Percentiles rank a stretch among this genome's conserved stretches.
phyloP scores from a whole-genome alignment of 2,797 vertebrate species.

The Scarus forsteni region DNA sequence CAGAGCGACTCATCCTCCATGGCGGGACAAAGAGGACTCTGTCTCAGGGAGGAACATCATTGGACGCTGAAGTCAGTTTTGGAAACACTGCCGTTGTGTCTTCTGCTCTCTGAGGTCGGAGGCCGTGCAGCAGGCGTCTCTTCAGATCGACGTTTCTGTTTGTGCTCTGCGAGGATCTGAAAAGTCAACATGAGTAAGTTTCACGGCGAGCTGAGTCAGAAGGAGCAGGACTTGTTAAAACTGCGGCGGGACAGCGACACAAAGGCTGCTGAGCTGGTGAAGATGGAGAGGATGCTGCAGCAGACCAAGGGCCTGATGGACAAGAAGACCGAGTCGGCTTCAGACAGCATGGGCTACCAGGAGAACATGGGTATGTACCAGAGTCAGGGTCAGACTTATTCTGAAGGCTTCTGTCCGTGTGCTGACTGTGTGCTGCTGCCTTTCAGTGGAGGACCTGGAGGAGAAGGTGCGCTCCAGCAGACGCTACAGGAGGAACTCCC shows the following conservation, averaged over 20 bases:
- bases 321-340: constrained; percentile 85
- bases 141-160: background rate
- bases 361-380: constrained; percentile 82
- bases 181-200: constrained; percentile 84
- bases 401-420: background rate
- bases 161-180: constrained; percentile 63
- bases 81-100: constrained; percentile 13
- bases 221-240: constrained; percentile 84
- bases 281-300: constrained; percentile 90
- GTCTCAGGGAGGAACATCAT: background rate
- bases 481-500: constrained; percentile 85
- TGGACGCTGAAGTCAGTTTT: constrained; percentile 8
- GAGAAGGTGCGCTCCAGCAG: constrained; percentile 89
- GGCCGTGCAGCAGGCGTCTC: background rate
- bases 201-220: constrained; percentile 81
- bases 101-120: constrained; percentile 6
- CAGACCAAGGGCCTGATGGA: constrained; percentile 88
- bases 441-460: constrained; percentile 89
- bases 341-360: constrained; percentile 62
- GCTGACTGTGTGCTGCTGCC: background rate
- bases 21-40: constrained; percentile 25
- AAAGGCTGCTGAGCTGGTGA: constrained; percentile 86
- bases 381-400: background rate
- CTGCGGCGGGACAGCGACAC: constrained; percentile 87
- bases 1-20: constrained; percentile 21